Percentiles rank a stretch among this genome's conserved stretches.
These are phyloP conservation scores for Allobates femoralis DNA, from an alignment of 2,797 vertebrate genomes.

Conservation along the genomic window DNA sequence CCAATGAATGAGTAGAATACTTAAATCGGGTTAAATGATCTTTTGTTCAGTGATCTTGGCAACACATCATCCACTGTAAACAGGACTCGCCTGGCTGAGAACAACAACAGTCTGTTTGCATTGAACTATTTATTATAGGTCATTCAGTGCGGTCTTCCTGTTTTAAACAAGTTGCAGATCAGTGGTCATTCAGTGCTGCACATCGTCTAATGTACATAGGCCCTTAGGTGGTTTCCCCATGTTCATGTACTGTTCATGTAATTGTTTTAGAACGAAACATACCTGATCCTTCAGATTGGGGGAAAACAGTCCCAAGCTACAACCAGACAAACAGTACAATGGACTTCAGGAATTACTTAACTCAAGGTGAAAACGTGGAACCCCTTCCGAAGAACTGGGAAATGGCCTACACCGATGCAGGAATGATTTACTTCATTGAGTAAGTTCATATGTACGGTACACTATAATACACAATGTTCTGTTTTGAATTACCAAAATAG, in stretches of 20 bases:
- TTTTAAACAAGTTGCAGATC: too few relatives aligned
- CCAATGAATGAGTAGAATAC: too few relatives aligned
- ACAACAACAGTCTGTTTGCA: too few relatives aligned
- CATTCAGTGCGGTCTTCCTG: too few relatives aligned
- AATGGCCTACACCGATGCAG: slow-evolving; percentile 97
- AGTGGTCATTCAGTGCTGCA: too few relatives aligned
- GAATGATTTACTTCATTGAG: slow-evolving; percentile 99
- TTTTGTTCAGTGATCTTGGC: too few relatives aligned
- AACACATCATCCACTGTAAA: too few relatives aligned
- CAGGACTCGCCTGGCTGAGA: too few relatives aligned
- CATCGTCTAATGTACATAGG: too few relatives aligned
- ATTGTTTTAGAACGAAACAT: slow-evolving; percentile 80
- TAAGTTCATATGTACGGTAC: slow-evolving; percentile 74
- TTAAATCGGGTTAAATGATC: too few relatives aligned
- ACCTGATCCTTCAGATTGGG: slow-evolving; percentile 87
- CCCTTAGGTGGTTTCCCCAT: neutral
- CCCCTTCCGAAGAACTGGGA: slow-evolving; percentile 94
- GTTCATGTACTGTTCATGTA: slow-evolving; percentile 61
- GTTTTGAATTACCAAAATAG: neutral
- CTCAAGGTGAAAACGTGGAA: slow-evolving; percentile 90
- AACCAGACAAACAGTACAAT: slow-evolving; percentile 89
- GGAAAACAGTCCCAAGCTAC: slow-evolving; percentile 94
- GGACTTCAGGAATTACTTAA: slow-evolving; percentile 88
- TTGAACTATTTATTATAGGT: too few relatives aligned
- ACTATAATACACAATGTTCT: neutral